A percentile compares a stretch with the other conserved stretches of the same genome.
These are phyloP conservation scores for Leptinotarsa undecemlineata DNA, from an alignment of 1,140 invertebrate genomes.

Conservation along the genomic window DNA sequence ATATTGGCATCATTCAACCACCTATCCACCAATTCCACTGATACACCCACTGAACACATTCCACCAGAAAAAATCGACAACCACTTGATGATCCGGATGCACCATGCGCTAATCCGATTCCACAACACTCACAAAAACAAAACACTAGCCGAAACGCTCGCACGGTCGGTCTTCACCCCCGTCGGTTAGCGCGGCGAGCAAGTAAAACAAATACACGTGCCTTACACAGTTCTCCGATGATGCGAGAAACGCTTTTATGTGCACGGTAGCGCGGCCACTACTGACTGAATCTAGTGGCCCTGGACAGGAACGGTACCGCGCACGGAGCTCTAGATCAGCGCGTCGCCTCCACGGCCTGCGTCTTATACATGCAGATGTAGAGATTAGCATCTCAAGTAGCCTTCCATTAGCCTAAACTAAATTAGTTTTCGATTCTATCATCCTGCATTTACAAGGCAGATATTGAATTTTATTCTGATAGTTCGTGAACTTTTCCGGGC, in stretches of 20 bases:
- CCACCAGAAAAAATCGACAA: background rate
- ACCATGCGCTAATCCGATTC: background rate
- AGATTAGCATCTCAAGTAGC: constrained; percentile 18
- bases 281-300: constrained; percentile 23
- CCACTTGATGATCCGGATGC: background rate
- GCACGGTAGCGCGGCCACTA: constrained; percentile 18
- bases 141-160: background rate
- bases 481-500: too few relatives aligned
- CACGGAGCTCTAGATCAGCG: background rate
- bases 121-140: constrained; percentile 1
- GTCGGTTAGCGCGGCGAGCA: background rate
- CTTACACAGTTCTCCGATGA: constrained; percentile 4
- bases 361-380: constrained; percentile 15
- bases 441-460: background rate
- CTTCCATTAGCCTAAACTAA: constrained; percentile 11
- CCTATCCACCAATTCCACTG: background rate
- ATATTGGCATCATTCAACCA: background rate
- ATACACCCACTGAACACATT: background rate
- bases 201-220: constrained; percentile 13
- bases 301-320: constrained; percentile 20
- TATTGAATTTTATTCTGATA: background rate
- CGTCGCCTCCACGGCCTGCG: constrained; percentile 8
- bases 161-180: background rate
- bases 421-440: constrained; percentile 4
- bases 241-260: constrained; percentile 5